Base-by-base conservation (phyloP, 2,888 invertebrate species). In the Caenorhabditis sp. region DNA sequence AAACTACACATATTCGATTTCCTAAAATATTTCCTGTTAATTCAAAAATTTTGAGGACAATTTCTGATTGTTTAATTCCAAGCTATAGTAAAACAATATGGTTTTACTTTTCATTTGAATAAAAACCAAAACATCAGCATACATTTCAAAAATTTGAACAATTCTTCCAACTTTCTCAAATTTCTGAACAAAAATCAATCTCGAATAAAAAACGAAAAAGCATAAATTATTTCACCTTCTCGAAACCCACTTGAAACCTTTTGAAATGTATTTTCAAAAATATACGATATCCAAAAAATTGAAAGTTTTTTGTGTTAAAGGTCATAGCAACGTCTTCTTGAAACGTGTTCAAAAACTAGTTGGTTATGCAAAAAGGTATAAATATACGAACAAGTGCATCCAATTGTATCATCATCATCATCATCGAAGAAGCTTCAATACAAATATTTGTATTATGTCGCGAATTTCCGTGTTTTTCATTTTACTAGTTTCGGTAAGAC, bases 311-410 rank as follows among this genome's bases (percentile, higher is more conserved):
- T 43, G 12, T 17, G 43, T 52, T 49, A 70, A 70, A 70, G 65
- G 70, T 70, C 70, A 69, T 23, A 27, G 23, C 52, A 3, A 43
- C 43, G 27, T 53, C 62, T 59, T 53, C 65, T 70, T 70, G 62
- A 70, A 62, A 70, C 54, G 43, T 58, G 36, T 56, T 43, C 43
- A 69, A 62, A 62, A 70, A 70, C 70, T 62, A 31, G 70, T 70
- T 70, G 49, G 53, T 62, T 59, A 59, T 65, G 62, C 59, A 62
- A 65, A 70, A 65, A 54, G 63, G 65, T 70, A 70, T 70, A 70
- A 70, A 70, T 70, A 70, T 62, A 31, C 65, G 31, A 62, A 57
- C 49, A 38, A 52, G 62, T 60, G 62, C 43, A 43, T 43, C 43
- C 43, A 43, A 43, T 43, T 43, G 43, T 43, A 43, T 43, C 43